phyloP scores from a whole-genome alignment of 2,797 vertebrate genomes.

The Phylloscopus collybita region DNA sequence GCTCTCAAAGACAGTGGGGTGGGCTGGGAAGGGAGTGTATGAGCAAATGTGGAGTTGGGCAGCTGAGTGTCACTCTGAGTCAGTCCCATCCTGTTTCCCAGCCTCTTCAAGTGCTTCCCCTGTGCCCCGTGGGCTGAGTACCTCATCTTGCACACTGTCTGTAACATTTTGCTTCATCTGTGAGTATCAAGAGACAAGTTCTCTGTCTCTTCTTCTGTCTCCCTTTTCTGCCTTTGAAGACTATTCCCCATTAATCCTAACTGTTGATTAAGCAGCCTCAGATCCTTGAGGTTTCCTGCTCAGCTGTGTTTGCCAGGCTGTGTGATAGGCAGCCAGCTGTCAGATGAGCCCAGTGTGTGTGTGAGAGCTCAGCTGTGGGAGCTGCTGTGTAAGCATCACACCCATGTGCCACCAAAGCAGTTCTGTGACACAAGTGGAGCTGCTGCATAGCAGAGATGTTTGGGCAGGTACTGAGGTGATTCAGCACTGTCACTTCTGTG shows the following conservation, averaged over 20 bases:
- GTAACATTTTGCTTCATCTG: neutral
- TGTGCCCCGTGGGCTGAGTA: too few species aligned
- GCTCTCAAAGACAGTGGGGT: neutral
- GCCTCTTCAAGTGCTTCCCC: neutral
- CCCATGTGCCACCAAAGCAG: neutral
- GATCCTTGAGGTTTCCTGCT: conserved; percentile 20
- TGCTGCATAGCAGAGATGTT: neutral
- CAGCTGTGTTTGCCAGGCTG: neutral
- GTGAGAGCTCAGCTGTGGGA: neutral
- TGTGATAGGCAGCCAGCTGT: neutral
- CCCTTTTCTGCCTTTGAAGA: neutral
- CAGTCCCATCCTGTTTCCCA: neutral
- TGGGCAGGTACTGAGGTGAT: neutral
- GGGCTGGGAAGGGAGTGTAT: neutral
- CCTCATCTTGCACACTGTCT: rapidly evolving
- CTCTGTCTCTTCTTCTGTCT: neutral
- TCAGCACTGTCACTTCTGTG: neutral
- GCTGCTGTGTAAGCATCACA: neutral
- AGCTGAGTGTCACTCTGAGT: neutral
- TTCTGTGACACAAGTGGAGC: neutral
- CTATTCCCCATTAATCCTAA: neutral
- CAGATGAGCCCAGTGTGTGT: neutral
- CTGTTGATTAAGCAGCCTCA: conserved; percentile 8
- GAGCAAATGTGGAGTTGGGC: too few species aligned
- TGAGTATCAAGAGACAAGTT: neutral